phyloP scores from a whole-genome alignment of 2,113 vertebrate species.

The Sapayoa aenigma region DNA sequence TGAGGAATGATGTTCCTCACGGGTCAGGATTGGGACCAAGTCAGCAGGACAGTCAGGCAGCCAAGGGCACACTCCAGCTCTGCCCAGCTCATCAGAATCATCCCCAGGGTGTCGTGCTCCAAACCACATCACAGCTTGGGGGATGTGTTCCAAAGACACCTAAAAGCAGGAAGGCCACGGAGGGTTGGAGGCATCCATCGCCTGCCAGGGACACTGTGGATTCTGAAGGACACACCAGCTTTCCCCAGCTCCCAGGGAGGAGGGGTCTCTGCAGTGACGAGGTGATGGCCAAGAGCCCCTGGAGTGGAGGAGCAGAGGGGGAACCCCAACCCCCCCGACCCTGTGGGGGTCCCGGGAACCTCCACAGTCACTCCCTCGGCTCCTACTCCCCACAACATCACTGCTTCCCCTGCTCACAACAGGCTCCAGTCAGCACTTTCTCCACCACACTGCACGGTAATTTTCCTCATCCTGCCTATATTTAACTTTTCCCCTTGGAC shows the following conservation, averaged over 20 bases:
- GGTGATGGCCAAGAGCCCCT: fast-evolving
- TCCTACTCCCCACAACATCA: fast-evolving
- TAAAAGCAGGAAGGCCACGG: no score
- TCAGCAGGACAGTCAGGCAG: neutral
- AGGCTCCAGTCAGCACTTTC: constrained; percentile 15
- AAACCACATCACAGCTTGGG: fast-evolving
- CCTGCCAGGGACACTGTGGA: no score
- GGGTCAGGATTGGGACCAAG: fast-evolving
- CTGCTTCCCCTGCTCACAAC: neutral
- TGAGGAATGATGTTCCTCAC: neutral
- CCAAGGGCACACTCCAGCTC: neutral
- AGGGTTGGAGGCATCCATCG: no score
- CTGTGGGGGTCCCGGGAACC: neutral
- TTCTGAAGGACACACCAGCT: no score
- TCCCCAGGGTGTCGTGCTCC: fast-evolving
- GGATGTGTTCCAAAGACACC: no score
- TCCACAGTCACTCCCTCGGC: neutral
- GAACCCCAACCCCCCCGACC: fast-evolving
- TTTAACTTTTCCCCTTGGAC: constrained; percentile 47
- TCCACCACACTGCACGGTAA: neutral
- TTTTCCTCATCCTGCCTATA: constrained; percentile 12
- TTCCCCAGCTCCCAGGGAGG: no score
- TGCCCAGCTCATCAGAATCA: neutral
- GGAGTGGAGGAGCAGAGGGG: fast-evolving
- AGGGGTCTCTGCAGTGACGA: fast-evolving